These are phyloP conservation scores for Glossophaga mutica DNA, from an alignment of 2,797 vertebrate species.

Conservation along the genomic window DNA sequence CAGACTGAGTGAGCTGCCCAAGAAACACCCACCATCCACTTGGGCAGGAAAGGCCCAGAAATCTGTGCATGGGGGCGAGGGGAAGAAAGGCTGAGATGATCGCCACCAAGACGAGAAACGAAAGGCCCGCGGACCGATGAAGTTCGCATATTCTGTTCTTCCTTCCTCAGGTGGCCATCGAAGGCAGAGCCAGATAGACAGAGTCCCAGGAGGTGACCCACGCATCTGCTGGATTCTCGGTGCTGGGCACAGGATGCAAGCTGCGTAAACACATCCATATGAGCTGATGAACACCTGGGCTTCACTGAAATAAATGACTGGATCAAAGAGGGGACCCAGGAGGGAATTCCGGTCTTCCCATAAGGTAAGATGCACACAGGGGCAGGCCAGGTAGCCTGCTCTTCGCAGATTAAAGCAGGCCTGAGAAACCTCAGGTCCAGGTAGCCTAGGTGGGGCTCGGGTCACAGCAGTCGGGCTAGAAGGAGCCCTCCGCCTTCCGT, in stretches of 20 bases:
- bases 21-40: not conserved
- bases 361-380: not conserved
- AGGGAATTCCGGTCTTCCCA: not conserved
- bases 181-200: not conserved
- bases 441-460: not conserved
- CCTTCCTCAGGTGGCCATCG: not conserved
- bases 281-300: not conserved
- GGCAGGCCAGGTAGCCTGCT: accelerated
- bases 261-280: not conserved
- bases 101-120: not conserved
- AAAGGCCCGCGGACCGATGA: not conserved
- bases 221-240: not conserved
- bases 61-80: not conserved
- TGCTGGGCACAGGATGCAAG: not conserved
- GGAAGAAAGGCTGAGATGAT: not conserved
- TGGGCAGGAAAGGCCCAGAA: not conserved
- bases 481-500: not conserved
- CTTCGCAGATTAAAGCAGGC: not conserved
- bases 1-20: not conserved
- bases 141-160: not conserved
- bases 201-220: not conserved
- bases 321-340: not conserved
- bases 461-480: not conserved
- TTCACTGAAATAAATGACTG: not conserved
- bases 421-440: not conserved